These are phyloP conservation scores for Serinus canaria DNA, from an alignment of 2,113 vertebrate species.

Conservation along the genomic window DNA sequence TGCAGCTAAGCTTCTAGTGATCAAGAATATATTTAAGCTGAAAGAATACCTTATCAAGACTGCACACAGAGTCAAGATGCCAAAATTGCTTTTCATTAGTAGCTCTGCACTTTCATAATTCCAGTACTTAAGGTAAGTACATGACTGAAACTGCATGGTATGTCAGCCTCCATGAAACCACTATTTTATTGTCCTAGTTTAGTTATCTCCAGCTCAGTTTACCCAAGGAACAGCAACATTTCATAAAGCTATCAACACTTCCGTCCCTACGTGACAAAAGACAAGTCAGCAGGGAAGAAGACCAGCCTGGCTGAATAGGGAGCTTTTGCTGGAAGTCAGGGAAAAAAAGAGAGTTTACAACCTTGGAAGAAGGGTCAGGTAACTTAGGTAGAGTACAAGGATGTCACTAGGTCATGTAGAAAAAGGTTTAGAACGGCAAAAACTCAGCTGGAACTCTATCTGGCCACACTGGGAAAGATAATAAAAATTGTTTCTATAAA, in stretches of 20 bases:
- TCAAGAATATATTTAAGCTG: neutral
- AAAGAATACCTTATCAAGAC: neutral
- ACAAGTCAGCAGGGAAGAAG: neutral
- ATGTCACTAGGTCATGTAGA: neutral
- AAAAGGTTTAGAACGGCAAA: neutral
- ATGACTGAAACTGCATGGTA: neutral
- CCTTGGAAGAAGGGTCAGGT: neutral
- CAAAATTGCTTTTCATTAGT: conserved; percentile 6
- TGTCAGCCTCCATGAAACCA: conserved; percentile 18
- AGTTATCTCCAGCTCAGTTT: conserved; percentile 15
- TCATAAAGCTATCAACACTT: conserved; percentile 37
- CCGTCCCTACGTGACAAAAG: accelerated
- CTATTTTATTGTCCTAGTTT: conserved; percentile 22
- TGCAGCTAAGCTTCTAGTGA: neutral
- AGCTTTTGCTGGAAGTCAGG: accelerated
- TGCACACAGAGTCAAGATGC: neutral
- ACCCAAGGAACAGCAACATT: conserved; percentile 13
- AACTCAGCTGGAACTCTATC: neutral
- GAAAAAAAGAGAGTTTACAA: neutral
- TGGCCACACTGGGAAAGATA: neutral
- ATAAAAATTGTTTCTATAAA: neutral
- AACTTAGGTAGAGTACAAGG: neutral
- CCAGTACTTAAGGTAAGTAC: neutral
- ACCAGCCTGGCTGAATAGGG: neutral
- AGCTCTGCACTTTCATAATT: neutral